phyloP scores from a whole-genome alignment of 2,797 vertebrate species.

The Parambassis ranga region DNA sequence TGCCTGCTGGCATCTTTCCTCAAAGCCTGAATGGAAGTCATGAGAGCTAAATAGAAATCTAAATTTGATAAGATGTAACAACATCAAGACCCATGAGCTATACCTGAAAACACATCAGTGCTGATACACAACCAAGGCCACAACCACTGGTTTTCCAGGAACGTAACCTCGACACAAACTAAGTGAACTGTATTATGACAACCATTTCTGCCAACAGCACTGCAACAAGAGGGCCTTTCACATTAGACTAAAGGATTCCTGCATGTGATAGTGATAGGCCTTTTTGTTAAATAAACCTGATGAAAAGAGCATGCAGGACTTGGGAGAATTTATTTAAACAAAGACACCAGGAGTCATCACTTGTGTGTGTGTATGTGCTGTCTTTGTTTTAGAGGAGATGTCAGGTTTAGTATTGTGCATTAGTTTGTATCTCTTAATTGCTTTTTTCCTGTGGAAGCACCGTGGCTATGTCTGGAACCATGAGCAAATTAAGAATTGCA shows the following conservation, averaged over 20 bases:
- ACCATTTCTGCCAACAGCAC: constrained; percentile 22
- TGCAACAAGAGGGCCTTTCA: constrained; percentile 46
- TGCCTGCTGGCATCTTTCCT: constrained; percentile 35
- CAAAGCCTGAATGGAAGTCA: constrained; percentile 38
- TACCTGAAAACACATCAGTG: background rate
- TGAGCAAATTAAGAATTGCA: no score
- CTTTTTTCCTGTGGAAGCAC: no score
- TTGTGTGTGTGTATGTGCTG: background rate
- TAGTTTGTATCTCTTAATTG: no score
- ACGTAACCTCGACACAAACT: constrained; percentile 27
- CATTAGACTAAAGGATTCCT: constrained; percentile 48
- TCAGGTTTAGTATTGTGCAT: background rate
- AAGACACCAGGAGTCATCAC: background rate
- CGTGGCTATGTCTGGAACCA: no score
- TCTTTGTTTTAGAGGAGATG: background rate
- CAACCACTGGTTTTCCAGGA: constrained; percentile 22
- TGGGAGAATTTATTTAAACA: background rate
- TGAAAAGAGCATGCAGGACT: background rate
- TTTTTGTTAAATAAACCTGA: constrained; percentile 6
- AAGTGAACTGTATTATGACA: constrained; percentile 20
- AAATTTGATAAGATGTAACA: constrained; percentile 27
- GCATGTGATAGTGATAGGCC: constrained; percentile 33
- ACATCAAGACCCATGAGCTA: background rate
- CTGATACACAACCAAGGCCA: background rate
- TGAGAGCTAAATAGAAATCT: constrained; percentile 23